Percentiles rank a stretch among this genome's conserved stretches.
These are phyloP conservation scores for Adelosebastes latens DNA, from an alignment of 2,797 vertebrate species.

Conservation along the genomic window DNA sequence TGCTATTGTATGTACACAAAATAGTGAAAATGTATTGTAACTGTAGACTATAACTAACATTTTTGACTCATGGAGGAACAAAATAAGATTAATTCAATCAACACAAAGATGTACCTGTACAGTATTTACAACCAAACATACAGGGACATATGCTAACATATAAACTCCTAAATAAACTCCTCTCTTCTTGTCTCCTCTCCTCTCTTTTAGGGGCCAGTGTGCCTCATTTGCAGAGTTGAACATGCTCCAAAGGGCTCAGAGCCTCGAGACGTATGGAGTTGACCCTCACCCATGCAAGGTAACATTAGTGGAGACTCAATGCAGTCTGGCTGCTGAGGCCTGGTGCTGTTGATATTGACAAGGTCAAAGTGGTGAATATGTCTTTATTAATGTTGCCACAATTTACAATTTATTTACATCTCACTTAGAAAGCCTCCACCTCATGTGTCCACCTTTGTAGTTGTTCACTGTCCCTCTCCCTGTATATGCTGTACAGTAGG, in stretches of 20 bases:
- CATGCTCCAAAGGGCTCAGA: conserved; percentile 93
- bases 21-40: background rate
- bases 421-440: background rate
- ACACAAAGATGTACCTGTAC: background rate
- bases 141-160: background rate
- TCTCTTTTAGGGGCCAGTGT: conserved; percentile 88
- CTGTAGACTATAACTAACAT: background rate
- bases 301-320: conserved; percentile 11
- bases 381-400: background rate
- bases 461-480: background rate
- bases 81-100: background rate
- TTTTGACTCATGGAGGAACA: background rate
- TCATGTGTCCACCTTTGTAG: background rate
- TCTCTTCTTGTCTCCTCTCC: background rate
- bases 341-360: background rate
- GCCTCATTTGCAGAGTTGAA: conserved; percentile 92
- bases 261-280: conserved; percentile 95
- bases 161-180: too few relatives aligned
- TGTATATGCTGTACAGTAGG: background rate
- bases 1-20: background rate
- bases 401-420: background rate
- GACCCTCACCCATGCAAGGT: conserved; percentile 99
- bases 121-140: background rate
- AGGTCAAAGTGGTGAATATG: background rate
- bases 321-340: background rate